Base-by-base conservation (phyloP, 2,888 invertebrate genomes). In the Elmis aenea region DNA sequence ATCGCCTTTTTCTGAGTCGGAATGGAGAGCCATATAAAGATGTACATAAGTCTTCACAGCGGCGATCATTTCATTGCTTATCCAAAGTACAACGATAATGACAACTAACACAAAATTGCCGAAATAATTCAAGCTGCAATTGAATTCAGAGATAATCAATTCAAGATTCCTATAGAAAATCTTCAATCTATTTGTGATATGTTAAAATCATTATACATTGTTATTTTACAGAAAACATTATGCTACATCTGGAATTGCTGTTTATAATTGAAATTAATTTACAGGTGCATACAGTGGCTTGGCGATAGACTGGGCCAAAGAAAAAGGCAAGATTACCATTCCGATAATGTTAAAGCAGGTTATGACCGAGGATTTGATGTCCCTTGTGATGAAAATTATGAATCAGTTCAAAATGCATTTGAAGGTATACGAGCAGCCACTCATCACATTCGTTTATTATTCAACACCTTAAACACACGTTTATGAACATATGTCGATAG, bases 221-320 rank as follows among this genome's bases (percentile, higher is more conserved):
- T n/a, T n/a, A n/a, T n/a, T n/a, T n/a, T n/a, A n/a, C n/a, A n/a
- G n/a, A n/a, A n/a, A n/a, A n/a, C n/a, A n/a, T n/a, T n/a, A n/a
- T n/a, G n/a, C 18, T 18, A 8, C 18, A 18, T 18, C 8, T 18
- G 18, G 5, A 18, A 18, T 6, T n/a, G 8, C 18, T 6, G 8
- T 18, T 18, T 18, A 5, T 8, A 18, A 18, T 5, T 18, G n/a
- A 18, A 18, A 6, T 18, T 18, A 5, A 6, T 18, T 18, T 8
- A 8, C 18, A 14, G 31, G 25, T 15, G 3, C 10, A 12, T 15
- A 20, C 10, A 4, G 14, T 12, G 36, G 36, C 2, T 15, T 18
- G 6, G 25, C 42, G 8, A 20, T 42, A 11, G 37, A 42, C 26
- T 42, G 42, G 42, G 33, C 31, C 13, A 27, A 21, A 11, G 15